Evolutionary conservation across 2,888 invertebrate genomes (phyloP).

Genomic region (Thysanoteuthis rhombus): DNA sequence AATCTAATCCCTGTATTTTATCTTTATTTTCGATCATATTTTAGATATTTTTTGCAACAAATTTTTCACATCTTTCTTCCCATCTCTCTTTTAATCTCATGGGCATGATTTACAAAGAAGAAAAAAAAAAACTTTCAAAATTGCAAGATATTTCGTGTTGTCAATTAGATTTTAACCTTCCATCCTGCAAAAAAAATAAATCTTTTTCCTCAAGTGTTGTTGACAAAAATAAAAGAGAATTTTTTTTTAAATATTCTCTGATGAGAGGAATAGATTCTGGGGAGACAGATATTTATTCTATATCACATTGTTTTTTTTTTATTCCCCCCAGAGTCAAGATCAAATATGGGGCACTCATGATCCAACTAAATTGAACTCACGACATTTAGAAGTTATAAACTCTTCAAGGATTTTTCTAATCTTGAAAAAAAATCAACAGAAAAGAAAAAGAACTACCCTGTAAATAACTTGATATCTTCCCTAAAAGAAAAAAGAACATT

Average conservation of each 20-base stretch:
- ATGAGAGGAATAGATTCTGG: neutral
- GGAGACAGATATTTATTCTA: neutral
- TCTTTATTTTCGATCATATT: neutral
- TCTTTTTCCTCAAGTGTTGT: neutral
- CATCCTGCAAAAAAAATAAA: too few species aligned
- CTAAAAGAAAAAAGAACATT: too few species aligned
- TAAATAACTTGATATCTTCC: neutral
- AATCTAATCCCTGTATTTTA: neutral
- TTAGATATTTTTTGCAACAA: neutral
- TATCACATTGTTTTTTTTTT: neutral
- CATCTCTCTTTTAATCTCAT: neutral
- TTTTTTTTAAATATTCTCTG: neutral
- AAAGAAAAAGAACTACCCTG: too few species aligned
- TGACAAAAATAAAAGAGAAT: neutral
- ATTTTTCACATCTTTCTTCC: neutral
- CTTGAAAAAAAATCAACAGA: neutral
- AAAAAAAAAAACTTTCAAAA: neutral
- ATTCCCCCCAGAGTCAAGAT: neutral
- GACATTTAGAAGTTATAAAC: neutral
- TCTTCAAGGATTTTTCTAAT: neutral
- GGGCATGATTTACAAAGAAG: neutral
- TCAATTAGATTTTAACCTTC: constrained; percentile 12
- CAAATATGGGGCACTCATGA: neutral
- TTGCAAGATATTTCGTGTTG: neutral
- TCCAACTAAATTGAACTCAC: neutral